Percentiles rank a stretch among this genome's conserved stretches.
Evolutionary conservation across 1,140 invertebrate species (phyloP).

Genomic region (Apis cerana): DNA sequence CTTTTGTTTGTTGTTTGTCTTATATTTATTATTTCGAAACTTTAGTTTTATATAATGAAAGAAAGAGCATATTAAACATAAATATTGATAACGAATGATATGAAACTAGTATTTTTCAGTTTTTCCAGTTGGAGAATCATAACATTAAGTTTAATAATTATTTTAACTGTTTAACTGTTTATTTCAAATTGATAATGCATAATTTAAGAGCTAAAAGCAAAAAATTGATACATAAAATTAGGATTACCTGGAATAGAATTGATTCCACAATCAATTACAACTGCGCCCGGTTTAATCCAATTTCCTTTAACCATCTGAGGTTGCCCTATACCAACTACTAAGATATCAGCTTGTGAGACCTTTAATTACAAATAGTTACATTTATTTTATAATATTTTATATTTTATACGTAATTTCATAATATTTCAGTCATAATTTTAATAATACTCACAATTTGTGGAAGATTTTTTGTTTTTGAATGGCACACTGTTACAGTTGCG

Average conservation of each 20-base stretch:
- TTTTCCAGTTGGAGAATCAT: neutral
- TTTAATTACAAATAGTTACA: constrained; percentile 32
- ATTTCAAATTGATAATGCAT: no score
- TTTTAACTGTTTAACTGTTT: no score
- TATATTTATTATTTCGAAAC: neutral
- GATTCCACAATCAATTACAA: constrained; percentile 99
- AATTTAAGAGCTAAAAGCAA: neutral
- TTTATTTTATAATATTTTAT: neutral
- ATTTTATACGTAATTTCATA: neutral
- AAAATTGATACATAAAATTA: neutral
- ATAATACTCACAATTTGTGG: constrained; percentile 85
- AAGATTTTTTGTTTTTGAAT: constrained; percentile 95
- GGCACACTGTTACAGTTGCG: constrained; percentile 98
- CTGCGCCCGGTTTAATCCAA: constrained; percentile 98
- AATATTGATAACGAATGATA: constrained; percentile 1
- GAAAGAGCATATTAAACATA: neutral
- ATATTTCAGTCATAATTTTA: neutral
- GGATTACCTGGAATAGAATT: constrained; percentile 93
- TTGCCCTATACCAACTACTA: constrained; percentile 97
- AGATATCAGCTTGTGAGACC: constrained; percentile 91
- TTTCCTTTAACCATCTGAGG: constrained; percentile 95
- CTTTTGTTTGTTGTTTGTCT: neutral
- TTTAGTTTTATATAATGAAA: neutral
- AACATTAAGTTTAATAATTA: neutral
- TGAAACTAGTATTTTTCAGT: no score